phyloP scores from a whole-genome alignment of 2,888 invertebrate genomes.

The Eupithecia centaureata region DNA sequence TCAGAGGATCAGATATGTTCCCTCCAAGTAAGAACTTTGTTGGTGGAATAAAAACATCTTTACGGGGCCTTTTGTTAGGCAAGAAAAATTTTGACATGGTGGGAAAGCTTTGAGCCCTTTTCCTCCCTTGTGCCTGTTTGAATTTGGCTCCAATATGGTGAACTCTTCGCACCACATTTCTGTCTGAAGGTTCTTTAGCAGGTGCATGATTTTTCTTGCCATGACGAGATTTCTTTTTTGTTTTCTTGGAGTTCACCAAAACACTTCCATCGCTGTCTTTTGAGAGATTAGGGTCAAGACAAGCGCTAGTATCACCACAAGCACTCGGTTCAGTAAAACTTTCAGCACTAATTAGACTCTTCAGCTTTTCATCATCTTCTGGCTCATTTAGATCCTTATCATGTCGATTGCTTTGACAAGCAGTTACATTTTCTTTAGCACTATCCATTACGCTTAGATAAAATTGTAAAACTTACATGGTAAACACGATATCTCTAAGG shows the following conservation, averaged over 20 bases:
- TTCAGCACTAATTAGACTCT: slow-evolving; percentile 62
- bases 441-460: slow-evolving; percentile 69
- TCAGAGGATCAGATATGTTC: slow-evolving; percentile 97
- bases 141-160: slow-evolving; percentile 76
- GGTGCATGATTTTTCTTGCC: slow-evolving; percentile 73
- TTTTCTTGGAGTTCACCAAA: slow-evolving; percentile 65
- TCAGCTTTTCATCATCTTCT: slow-evolving; percentile 62
- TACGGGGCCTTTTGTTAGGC: slow-evolving; percentile 89
- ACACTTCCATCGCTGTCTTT: slow-evolving; percentile 66
- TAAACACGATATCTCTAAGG: slow-evolving; percentile 55
- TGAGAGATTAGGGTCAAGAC: slow-evolving; percentile 60
- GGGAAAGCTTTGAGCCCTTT: slow-evolving; percentile 87
- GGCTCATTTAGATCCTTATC: slow-evolving; percentile 60
- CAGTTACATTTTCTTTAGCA: slow-evolving; percentile 66
- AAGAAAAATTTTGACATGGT: slow-evolving; percentile 89
- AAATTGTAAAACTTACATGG: slow-evolving; percentile 55
- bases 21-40: slow-evolving; percentile 97
- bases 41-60: slow-evolving; percentile 92
- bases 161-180: slow-evolving; percentile 69
- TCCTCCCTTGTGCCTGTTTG: slow-evolving; percentile 78
- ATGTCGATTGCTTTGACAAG: slow-evolving; percentile 58
- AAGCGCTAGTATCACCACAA: slow-evolving; percentile 31
- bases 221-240: slow-evolving; percentile 77
- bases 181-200: slow-evolving; percentile 71
- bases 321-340: slow-evolving; percentile 54